Evolutionary conservation across 1,140 invertebrate genomes (phyloP).

Genomic region (Sycobia sp.): DNA sequence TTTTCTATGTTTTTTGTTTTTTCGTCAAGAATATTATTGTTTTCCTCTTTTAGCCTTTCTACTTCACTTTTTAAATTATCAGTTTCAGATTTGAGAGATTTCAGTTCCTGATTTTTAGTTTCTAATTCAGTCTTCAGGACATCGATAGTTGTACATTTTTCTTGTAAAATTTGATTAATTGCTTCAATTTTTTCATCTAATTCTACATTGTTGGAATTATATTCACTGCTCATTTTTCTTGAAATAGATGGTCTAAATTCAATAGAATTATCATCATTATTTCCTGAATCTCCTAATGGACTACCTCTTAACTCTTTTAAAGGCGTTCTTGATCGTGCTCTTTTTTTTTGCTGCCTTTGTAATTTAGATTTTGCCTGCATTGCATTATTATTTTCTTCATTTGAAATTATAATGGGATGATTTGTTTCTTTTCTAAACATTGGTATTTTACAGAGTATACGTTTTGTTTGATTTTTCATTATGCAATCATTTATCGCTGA

Average conservation of each 20-base stretch:
- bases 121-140: constrained; percentile 43
- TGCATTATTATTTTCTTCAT: constrained; percentile 8
- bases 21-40: constrained; percentile 34
- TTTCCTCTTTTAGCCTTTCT: constrained; percentile 37
- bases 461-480: constrained; percentile 42
- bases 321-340: constrained; percentile 3
- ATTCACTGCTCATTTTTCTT: background rate
- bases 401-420: background rate
- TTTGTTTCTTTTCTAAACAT: background rate
- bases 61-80: constrained; percentile 39
- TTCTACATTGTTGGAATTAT: background rate
- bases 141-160: constrained; percentile 44
- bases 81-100: constrained; percentile 35
- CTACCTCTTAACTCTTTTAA: constrained; percentile 10
- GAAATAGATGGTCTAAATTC: background rate
- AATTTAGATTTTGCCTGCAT: constrained; percentile 1
- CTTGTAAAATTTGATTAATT: constrained; percentile 47
- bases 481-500: constrained; percentile 44
- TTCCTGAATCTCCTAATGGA: constrained; percentile 22
- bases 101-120: constrained; percentile 38
- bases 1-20: constrained; percentile 37
- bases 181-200: constrained; percentile 42
- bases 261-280: background rate
- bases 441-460: constrained; percentile 8
- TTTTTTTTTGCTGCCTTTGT: constrained; percentile 22